Base-by-base conservation (phyloP, 1,140 invertebrate species). In the Anoplophora glabripennis region DNA sequence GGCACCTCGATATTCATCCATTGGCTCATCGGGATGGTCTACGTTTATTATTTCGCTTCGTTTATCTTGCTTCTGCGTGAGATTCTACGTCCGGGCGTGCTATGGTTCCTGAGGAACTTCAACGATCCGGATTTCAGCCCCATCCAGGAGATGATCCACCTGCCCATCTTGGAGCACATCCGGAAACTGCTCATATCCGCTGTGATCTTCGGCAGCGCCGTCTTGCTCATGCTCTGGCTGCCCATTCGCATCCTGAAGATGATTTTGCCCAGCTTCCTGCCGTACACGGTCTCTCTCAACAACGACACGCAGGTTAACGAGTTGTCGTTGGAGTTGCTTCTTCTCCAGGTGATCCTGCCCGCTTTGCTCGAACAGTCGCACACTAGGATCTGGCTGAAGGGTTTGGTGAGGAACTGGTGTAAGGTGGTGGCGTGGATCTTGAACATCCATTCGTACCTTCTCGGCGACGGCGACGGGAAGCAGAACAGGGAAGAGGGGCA, bases 41-140 rank as follows among this genome's bases (percentile, higher is more conserved):
- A 98, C 76, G 94, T 99, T 11, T 99, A 99, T 76, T 99, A 99
- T 78, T 99, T 99, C 74, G 97, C 96, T 7, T 98, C 95, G 0
- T 99, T 99, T 72, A 93, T 99, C 36, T 80, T 98, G 0, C 78
- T 98, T 1, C 76, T 99, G 3, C 79, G 96, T 44, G 97, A 99
- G 79, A 93, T 99, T 3, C 73, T 99, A 7, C 80, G 96, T 48
- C 96, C 96, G 0, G 96, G 96, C 0, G 94, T 99, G 0, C 79
- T 99, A 0, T 99, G 95, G 95, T 98, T 99, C 74, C 78, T 96
- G 46, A 84, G 95, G 65, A 99, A 99, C 76, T 80, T 99, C 7
- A 99, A 99, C 76, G 96, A 99, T 80, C 96, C 97, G 0, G 97
- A 99, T 71, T 99, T 99, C 71, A 98, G 96, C 77, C 97, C 97